Conservation (phyloP, 2,113 vertebrate species). For the Mesoclemmys tuberculata region DNA sequence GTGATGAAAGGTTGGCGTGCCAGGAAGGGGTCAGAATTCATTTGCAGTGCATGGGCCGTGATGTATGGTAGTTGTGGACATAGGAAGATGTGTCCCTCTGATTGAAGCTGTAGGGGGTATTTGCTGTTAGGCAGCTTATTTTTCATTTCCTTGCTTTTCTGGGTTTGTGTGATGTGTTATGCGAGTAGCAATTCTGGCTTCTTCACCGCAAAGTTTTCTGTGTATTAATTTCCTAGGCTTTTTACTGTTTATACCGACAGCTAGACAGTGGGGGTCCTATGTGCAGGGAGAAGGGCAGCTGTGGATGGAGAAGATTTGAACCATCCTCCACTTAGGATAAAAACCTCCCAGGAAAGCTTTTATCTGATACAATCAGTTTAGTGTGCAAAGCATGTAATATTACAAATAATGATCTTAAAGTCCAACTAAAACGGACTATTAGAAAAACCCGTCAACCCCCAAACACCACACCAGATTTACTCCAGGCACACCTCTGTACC, state of each 20-base stretch:
- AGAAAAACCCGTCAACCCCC: background rate
- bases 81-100: fast-evolving
- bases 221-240: background rate
- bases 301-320: conserved; percentile 61
- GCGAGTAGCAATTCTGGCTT: background rate
- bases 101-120: background rate
- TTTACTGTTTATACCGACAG: background rate
- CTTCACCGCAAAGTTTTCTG: fast-evolving
- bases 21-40: background rate
- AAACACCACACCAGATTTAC: background rate
- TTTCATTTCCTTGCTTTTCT: background rate
- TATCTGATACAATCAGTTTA: conserved; percentile 70
- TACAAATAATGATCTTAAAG: conserved; percentile 62
- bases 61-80: background rate
- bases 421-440: background rate
- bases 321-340: conserved; percentile 68
- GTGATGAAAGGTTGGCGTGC: background rate
- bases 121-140: background rate
- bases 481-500: conserved; percentile 10
- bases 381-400: conserved; percentile 65
- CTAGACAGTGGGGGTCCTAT: background rate
- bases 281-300: conserved; percentile 64
- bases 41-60: no score
- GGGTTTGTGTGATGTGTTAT: background rate
- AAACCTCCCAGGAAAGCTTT: conserved; percentile 60